Evolutionary conservation across 37 sponge, comb jelly and placozoan genomes (phyloP), one percentile per base, ranked within the genome.

Genomic region (Corticium candelabrum): DNA sequence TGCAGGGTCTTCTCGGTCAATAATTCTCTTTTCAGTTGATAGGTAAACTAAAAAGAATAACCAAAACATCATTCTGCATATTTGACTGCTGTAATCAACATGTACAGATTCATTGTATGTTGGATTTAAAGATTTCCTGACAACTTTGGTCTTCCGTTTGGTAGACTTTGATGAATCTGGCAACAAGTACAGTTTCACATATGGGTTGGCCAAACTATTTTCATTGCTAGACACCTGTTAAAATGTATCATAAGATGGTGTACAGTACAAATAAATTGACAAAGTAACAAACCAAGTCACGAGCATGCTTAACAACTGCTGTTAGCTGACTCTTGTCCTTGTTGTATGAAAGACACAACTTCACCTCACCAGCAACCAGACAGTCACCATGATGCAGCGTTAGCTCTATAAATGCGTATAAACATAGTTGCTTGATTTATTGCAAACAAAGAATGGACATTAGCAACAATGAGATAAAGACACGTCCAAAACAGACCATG

Each of bases 41-140:
- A n/a, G n/a, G n/a, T n/a, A n/a, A n/a, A 62, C 41, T 1, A 68
- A 1, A 41, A 40, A 56, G 2, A 77, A 2, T 2, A 38, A 1
- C 2, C 27, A 1, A 30, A 68, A 29, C 29, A 1, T 29, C 33
- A 56, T 33, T 37, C 75, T 33, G 37, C 1, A 2, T n/a, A 35
- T 27, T 37, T 11, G 41, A 35, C 31, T 35, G 34, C 15, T 21
- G n/a, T n/a, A n/a, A n/a, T n/a, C n/a, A 15, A 3, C 3, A 36
- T 85, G 85, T 33, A 92, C 93, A 3, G 79, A 84, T 71, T 94
- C 89, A 86, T 94, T 90, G 50, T 84, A 94, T 30, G 95, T 94
- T 0, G 95, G 95, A 40, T 90, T 77, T 35, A 83, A 83, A 0
- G 95, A 85, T 35, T 80, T 87, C 57, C 74, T 68, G 34, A 83